A percentile compares a stretch with the other conserved stretches of the same genome.
Conservation (phyloP, 2,797 vertebrate species). For the Labeo calbasu region DNA sequence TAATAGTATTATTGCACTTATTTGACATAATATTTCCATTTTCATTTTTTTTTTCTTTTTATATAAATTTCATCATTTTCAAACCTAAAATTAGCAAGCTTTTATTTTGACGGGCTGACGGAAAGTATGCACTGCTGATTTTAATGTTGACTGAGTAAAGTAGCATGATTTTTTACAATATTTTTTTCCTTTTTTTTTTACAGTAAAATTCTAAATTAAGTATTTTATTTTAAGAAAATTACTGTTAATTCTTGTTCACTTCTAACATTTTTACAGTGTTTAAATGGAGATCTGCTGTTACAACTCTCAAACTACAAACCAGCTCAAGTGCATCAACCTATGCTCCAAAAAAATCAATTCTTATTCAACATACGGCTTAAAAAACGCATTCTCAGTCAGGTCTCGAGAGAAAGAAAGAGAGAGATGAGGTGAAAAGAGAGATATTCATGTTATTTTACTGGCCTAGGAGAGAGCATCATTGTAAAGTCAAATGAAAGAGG, state of each 20-base stretch:
- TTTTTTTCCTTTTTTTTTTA: neutral
- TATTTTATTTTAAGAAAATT: neutral
- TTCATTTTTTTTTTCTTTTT: too few species aligned
- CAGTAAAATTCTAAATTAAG: neutral
- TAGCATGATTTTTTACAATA: too few species aligned
- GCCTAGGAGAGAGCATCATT: conserved; percentile 11
- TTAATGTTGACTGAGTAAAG: too few species aligned
- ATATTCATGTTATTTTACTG: conserved; percentile 27
- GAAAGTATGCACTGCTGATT: too few species aligned
- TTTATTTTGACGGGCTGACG: too few species aligned
- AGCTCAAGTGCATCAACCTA: conserved; percentile 56
- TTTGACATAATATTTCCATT: too few species aligned
- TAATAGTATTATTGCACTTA: too few species aligned
- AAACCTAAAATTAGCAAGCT: too few species aligned
- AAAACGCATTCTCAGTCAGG: conserved; percentile 70
- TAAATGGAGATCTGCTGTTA: conserved; percentile 47
- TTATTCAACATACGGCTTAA: conserved; percentile 64
- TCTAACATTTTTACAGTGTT: neutral
- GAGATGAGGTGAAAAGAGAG: conserved; percentile 31
- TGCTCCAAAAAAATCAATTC: conserved; percentile 72
- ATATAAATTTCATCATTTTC: too few species aligned
- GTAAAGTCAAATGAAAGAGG: conserved; percentile 39
- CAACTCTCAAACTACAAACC: conserved; percentile 38
- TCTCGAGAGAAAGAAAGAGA: conserved; percentile 34
- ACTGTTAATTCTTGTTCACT: neutral